phyloP scores from a whole-genome alignment of 2,888 invertebrate genomes.

The Automeris io region DNA sequence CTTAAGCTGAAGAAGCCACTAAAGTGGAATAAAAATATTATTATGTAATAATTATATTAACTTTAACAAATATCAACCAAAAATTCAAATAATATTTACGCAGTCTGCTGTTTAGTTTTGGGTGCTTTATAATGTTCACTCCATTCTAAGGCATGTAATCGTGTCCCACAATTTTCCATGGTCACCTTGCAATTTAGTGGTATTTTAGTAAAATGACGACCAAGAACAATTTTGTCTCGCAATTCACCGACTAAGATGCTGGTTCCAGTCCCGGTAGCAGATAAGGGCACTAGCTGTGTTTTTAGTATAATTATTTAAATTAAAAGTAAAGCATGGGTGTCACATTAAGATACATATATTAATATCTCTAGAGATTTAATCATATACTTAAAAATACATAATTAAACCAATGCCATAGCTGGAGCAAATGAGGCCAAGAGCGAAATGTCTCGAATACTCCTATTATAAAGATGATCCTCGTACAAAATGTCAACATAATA shows the following conservation, averaged over 20 bases:
- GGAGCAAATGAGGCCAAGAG: no score
- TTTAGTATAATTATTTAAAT: no score
- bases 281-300: conserved; percentile 58
- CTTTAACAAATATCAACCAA: neutral
- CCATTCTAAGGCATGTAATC: conserved; percentile 72
- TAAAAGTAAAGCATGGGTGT: no score
- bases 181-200: conserved; percentile 52
- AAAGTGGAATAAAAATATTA: conserved; percentile 10
- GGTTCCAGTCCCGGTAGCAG: conserved; percentile 80
- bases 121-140: conserved; percentile 61
- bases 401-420: no score
- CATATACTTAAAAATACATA: no score
- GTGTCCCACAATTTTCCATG: conserved; percentile 75
- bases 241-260: conserved; percentile 79
- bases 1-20: conserved; percentile 63
- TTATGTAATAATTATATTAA: neutral
- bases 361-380: no score
- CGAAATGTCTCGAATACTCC: no score
- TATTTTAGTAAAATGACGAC: conserved; percentile 79
- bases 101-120: conserved; percentile 43
- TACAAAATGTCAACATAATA: no score
- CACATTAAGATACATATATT: no score
- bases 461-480: no score
- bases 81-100: conserved; percentile 31
- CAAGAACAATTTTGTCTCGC: conserved; percentile 77